Base-by-base conservation (phyloP, 2,113 vertebrate species). In the Lampris megalopsis region DNA sequence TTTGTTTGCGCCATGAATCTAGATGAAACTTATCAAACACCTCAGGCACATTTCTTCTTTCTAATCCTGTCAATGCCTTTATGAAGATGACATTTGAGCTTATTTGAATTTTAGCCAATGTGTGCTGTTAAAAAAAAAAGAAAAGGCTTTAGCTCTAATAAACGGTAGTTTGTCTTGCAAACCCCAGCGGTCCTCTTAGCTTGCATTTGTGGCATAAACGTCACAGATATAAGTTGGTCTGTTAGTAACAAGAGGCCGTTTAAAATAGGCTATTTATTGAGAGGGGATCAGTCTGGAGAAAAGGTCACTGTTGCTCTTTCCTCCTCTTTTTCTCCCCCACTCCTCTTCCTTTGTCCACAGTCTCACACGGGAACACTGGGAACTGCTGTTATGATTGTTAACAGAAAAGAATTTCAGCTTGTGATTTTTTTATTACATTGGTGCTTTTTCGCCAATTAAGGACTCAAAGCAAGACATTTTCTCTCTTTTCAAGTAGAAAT, bases 381-480 rank as follows among this genome's bases (percentile, higher is more conserved):
- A 94, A 91, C 83, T 88, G 76, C 83, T 91, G 83, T 78, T 91
- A 60, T 80, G 85, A 77, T 93, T 91, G 71, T 92, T 92, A 91
- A 75, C 62, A 49, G 47, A 89, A 92, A 92, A 91, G 86, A 91
- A 81, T 88, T 75, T 79, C 54, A 76, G 84, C 43, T 84, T 84
- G 85, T 73, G 76, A 91, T 89, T 79, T 85, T 24, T 81, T 81
- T 62, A 68, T 87, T 86, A 73, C 88, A 89, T 89, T 86, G 91
- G 89, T 86, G 86, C 86, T 90, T 91, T 91, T 93, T 83, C 82
- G 86, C 65, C 63, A 68, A 73, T 87, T 89, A 79, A 90, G 66
- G 88, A 80, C 74, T 89, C 62, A 84, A 45, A 24, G 40, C 42
- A 8, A 45, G 61, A 45, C 61, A 45, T 63, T 63, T 45, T 3